Base-by-base conservation (phyloP, 2,888 invertebrate genomes). In the Agrotis clavis region DNA sequence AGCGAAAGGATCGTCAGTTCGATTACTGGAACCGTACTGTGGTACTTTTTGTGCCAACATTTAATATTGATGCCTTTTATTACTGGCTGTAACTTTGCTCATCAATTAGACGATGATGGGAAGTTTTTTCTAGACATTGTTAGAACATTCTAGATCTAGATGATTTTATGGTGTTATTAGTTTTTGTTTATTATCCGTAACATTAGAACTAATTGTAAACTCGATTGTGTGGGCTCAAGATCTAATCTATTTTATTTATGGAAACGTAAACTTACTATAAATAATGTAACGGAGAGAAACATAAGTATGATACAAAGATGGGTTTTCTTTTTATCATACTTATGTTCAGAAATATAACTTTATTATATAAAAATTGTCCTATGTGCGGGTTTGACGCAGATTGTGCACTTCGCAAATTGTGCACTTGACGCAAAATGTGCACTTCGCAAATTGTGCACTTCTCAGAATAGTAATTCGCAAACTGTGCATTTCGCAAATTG, bases 21-120 rank as follows among this genome's bases (percentile, higher is more conserved):
- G 81, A 81, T 83, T 82, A 80, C 80, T 79, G 81, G 77, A 72
- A 81, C 65, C 59, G 73, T 67, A 71, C 72, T 41, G 50, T 59
- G 64, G 50, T 57, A 71, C 67, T 76, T 84, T 81, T 79, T 74
- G 51, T 59, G 25, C 45, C 19, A 50, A 79, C 63, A 74, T 82
- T 74, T 77, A 68, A 82, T 77, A 79, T 75, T 77, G 67, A 80
- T 74, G 69, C 67, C 54, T 63, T 83, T 77, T 82, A 77, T 81
- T 77, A 71, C 60, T 62, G 19, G 30, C n/a, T 54, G 53, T 68
- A 56, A 78, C 67, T 65, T 63, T 79, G 51, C 61, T 74, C 77
- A 80, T 79, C 54, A 79, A 80, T 79, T 80, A 75, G 54, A 54
- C 51, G 30, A 59, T 68, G 61, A n/a, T 65, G 67, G 35, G 0